phyloP scores from a whole-genome alignment of 2,797 vertebrate species.

The Lutjanus argentimaculatus region DNA sequence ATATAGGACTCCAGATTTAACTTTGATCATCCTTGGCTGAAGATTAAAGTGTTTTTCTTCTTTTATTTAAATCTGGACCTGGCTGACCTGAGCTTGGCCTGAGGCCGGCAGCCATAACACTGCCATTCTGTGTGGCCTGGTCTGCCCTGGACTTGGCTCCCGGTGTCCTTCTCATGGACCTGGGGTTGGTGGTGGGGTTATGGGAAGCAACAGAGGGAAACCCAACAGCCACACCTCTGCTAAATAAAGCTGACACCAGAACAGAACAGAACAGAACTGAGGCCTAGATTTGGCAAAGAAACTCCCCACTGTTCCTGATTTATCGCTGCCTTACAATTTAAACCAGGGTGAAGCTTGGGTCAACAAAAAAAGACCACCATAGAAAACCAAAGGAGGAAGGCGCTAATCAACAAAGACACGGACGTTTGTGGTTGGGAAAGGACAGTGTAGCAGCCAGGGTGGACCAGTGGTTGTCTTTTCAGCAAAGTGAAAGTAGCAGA shows the following conservation, averaged over 20 bases:
- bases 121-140: conserved; percentile 69
- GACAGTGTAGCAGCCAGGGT: conserved; percentile 51
- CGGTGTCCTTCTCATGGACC: conserved; percentile 56
- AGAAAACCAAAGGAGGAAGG: conserved; percentile 60
- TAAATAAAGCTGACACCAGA: conserved; percentile 79
- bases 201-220: conserved; percentile 68
- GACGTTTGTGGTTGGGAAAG: conserved; percentile 64
- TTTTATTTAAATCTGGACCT: conserved; percentile 10
- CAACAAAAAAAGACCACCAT: conserved; percentile 60
- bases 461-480: conserved; percentile 47
- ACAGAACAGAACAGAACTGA: conserved; percentile 52
- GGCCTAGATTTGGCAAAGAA: conserved; percentile 59
- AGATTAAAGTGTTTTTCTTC: conserved; percentile 32
- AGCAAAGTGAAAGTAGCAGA: conserved; percentile 57
- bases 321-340: conserved; percentile 78
- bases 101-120: conserved; percentile 20
- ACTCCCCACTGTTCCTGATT: conserved; percentile 67
- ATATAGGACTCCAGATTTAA: conserved; percentile 10
- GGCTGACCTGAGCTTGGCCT: conserved; percentile 31
- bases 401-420: conserved; percentile 65
- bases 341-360: conserved; percentile 66
- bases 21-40: conserved; percentile 7
- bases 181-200: conserved; percentile 64
- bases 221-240: conserved; percentile 77
- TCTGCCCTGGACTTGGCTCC: conserved; percentile 45